A percentile compares a stretch with the other conserved stretches of the same genome.
Conservation (phyloP, 1,140 invertebrate species). For the Acromyrmex echinatior region DNA sequence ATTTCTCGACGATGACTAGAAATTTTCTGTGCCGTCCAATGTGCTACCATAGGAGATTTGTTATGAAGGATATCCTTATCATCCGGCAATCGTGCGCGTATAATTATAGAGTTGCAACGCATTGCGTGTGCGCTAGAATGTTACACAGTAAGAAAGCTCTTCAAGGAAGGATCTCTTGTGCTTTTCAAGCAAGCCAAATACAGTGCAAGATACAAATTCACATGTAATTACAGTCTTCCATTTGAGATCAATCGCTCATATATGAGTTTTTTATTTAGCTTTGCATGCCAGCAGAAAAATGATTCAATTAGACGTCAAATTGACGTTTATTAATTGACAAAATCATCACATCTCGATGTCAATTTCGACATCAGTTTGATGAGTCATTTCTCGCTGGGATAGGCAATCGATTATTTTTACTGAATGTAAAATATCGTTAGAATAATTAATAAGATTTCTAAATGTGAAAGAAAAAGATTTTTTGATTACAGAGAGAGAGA, state of each 20-base stretch:
- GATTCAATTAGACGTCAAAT: too few relatives aligned
- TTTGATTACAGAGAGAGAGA: neutral
- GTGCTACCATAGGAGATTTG: slow-evolving; percentile 24
- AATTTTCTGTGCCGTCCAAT: slow-evolving; percentile 40
- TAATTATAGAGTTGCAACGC: slow-evolving; percentile 48
- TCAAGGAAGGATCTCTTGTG: slow-evolving; percentile 20
- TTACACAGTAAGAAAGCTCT: neutral
- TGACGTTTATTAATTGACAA: too few relatives aligned
- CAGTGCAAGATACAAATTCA: neutral
- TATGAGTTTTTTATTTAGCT: neutral
- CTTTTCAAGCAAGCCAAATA: slow-evolving; percentile 33
- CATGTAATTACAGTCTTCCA: neutral
- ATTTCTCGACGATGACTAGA: slow-evolving; percentile 52
- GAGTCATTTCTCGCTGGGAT: neutral
- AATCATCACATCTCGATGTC: too few relatives aligned
- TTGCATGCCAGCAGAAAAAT: too few relatives aligned
- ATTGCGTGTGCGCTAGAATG: slow-evolving; percentile 27
- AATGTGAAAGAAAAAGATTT: neutral
- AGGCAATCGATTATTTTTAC: too few relatives aligned
- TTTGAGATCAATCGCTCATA: neutral
- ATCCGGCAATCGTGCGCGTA: slow-evolving; percentile 33
- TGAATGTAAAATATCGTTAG: slow-evolving; percentile 1
- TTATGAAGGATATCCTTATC: slow-evolving; percentile 55
- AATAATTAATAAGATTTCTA: neutral
- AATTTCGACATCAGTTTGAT: too few relatives aligned